phyloP scores from a whole-genome alignment of 2,888 invertebrate species.

The Hirtodrosophila trivittata region DNA sequence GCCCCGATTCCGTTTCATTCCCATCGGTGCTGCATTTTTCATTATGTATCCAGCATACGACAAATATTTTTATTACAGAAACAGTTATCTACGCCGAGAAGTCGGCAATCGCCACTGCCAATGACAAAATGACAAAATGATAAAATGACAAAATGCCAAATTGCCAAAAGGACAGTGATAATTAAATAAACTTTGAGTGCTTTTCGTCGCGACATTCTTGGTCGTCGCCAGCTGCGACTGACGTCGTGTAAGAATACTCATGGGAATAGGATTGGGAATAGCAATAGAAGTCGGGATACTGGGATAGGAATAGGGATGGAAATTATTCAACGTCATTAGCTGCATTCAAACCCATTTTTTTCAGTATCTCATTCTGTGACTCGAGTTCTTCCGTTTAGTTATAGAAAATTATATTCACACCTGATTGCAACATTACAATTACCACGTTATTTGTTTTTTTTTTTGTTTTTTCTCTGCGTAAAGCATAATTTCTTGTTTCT shows the following conservation, averaged over 20 bases:
- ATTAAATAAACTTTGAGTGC: slow-evolving; percentile 75
- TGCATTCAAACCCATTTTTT: slow-evolving; percentile 55
- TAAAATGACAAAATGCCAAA: slow-evolving; percentile 20
- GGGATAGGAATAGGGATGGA: slow-evolving; percentile 24
- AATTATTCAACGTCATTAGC: slow-evolving; percentile 73
- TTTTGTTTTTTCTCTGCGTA: background rate
- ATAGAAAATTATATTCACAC: slow-evolving; percentile 65
- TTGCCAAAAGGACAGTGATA: slow-evolving; percentile 64
- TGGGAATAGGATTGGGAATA: slow-evolving; percentile 23
- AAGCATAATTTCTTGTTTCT: slow-evolving; percentile 19
- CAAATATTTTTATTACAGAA: slow-evolving; percentile 40
- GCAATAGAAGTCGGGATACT: background rate
- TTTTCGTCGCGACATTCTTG: slow-evolving; percentile 60
- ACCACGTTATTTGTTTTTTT: slow-evolving; percentile 11
- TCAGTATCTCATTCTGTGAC: background rate
- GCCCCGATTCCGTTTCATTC: too few relatives aligned
- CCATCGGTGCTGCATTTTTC: background rate
- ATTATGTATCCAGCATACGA: slow-evolving; percentile 9
- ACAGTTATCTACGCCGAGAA: slow-evolving; percentile 4
- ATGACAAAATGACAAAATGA: slow-evolving; percentile 14
- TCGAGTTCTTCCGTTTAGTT: slow-evolving; percentile 13
- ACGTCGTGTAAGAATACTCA: slow-evolving; percentile 33
- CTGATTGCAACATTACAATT: slow-evolving; percentile 65
- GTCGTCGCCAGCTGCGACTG: slow-evolving; percentile 45
- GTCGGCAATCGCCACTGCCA: slow-evolving; percentile 21